Evolutionary conservation across 2,797 vertebrate genomes (phyloP), one percentile per base, ranked within the genome.

Genomic region (Phaenicophaeus curvirostris): DNA sequence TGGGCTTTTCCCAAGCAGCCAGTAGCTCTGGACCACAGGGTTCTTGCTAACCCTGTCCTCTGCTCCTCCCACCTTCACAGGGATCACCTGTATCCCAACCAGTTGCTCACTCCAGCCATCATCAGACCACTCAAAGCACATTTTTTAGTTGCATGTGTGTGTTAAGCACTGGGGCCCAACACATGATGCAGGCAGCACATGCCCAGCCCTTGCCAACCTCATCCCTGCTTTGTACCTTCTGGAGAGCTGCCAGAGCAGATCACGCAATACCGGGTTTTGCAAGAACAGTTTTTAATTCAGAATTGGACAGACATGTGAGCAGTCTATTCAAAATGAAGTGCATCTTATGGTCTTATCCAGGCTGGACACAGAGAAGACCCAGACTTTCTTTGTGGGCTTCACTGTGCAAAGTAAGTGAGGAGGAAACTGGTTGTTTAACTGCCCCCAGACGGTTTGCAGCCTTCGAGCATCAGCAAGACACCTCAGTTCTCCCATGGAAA

Each of bases 241-340:
- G 24, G 17, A 83, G 42, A 67, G 27, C n/a, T 44, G 63, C 67
- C 63, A 50, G 42, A 74, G 30, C 28, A 74, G 46, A 72, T 51
- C 30, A 89, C 0, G 1, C 41, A 87, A 25, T 46, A 87, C 4
- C 3, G 12, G 8, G 27, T 33, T 93, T 16, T 62, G 50, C 46
- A 58, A 51, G 33, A 85, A 30, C 4, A 41, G 11, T 6, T 84
- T 96, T 95, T 94, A 94, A 93, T 88, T 72, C 42, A 35, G 30
- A 62, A 73, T 2, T 30, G 35, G 53, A 68, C 68, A 91, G 67
- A 46, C 20, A n/a, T 1, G 24, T 9, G 13, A 87, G 41, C 23
- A 1, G 44, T 30, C 39, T 37, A 48, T 77, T 83, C 59, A 4
- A 93, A 87, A 46, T 66, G 1, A 91, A 58, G 63, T n/a, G 20